These are phyloP conservation scores for Drosophila sp. DNA, from an alignment of 1,140 invertebrate species.

Conservation along the genomic window DNA sequence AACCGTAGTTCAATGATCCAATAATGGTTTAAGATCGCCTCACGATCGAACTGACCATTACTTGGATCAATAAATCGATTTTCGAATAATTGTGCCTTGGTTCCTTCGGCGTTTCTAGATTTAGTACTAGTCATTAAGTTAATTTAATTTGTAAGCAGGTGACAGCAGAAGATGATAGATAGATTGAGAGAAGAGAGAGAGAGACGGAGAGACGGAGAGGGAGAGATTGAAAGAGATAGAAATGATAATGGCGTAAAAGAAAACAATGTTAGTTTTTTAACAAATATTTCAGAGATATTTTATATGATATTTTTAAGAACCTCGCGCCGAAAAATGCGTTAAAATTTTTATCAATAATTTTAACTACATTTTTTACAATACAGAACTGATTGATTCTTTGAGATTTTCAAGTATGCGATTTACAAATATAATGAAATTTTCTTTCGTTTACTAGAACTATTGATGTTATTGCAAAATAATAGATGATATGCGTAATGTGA, in stretches of 20 bases:
- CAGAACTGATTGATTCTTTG: constrained; percentile 67
- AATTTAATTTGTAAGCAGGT: constrained; percentile 62
- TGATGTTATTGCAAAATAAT: constrained; percentile 79
- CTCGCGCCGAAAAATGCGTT: constrained; percentile 57
- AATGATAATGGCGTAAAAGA: background rate
- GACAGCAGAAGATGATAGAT: background rate
- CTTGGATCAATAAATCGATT: constrained; percentile 51
- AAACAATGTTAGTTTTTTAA: constrained; percentile 38
- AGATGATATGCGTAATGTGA: constrained; percentile 60
- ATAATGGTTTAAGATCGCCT: constrained; percentile 15
- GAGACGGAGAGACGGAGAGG: no score
- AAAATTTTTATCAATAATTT: constrained; percentile 67
- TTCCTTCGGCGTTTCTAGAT: constrained; percentile 74
- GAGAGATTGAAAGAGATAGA: background rate
- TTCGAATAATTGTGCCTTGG: constrained; percentile 79
- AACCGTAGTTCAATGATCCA: constrained; percentile 24
- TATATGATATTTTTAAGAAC: constrained; percentile 56
- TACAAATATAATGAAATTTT: constrained; percentile 13
- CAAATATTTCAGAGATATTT: constrained; percentile 51
- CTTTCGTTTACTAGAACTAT: constrained; percentile 66
- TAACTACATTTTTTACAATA: constrained; percentile 60
- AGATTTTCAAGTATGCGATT: constrained; percentile 21
- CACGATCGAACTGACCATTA: constrained; percentile 4
- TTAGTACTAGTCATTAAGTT: constrained; percentile 64
- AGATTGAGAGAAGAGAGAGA: background rate